Base-by-base conservation (phyloP, 2,113 vertebrate genomes). In the Trochalopteron elliotii region DNA sequence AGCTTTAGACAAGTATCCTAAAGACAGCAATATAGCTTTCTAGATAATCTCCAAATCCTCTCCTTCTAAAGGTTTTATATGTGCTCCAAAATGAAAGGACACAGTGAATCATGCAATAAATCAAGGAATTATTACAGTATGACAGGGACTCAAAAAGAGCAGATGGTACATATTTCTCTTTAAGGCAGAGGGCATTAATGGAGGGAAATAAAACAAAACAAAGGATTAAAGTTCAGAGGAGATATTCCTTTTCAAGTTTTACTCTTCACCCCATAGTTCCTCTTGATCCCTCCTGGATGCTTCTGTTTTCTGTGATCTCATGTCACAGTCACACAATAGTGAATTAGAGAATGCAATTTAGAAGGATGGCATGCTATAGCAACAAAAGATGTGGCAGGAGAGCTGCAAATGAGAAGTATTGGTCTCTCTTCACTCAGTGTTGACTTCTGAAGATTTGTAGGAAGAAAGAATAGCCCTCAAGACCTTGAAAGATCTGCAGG, bases 361-460 rank as follows among this genome's bases (percentile, higher is more conserved):
- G 94, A 94, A 90, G 35, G 33, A 69, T 61, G 42, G 19, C 37
- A 74, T n/a, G 33, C 15, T 75, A 12, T 18, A 88, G 30, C 64
- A 88, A 65, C 18, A 88, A 49, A 69, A 64, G 10, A 25, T 70
- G 30, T 44, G 47, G 28, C 45, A 72, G 71, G 60, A 30, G 53
- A 83, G 31, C 83, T 77, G 60, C 56, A 78, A 49, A 86, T 49
- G 63, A 61, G 68, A 90, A 74, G 11, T 50, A 49, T 5, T 90
- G 53, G 63, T 87, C 31, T 82, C 39, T 68, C 78, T 82, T 84
- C 59, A 44, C 33, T 95, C 60, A 55, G 27, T 42, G 20, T 21
- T 82, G 77, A 75, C 61, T 87, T 94, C 56, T 93, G 63, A 94
- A 90, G 94, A 85, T 80, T 76, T 92, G 37, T 55, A 59, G 42